Evolutionary conservation across 2,888 invertebrate genomes (phyloP), one percentile per base, ranked within the genome.

Genomic region (Phortica okadai): DNA sequence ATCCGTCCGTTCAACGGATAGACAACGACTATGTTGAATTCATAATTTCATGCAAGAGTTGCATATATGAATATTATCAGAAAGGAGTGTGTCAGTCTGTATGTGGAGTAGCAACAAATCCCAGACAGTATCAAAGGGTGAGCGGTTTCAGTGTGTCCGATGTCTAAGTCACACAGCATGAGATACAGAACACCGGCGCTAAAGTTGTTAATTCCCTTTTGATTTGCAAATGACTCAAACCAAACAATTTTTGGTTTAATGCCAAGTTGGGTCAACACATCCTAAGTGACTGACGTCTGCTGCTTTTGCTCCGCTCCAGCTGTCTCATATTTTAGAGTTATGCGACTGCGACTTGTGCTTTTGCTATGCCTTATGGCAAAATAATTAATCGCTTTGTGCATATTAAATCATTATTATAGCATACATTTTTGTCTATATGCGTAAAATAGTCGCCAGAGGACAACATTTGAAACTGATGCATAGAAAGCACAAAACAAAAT

Each of bases 331-430:
- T 21, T 21, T 21, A 21, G 21, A 21, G 21, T 21, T 45, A 10
- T 8, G 45, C 10, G 45, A 45, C 16, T n/a, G 50, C 42, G 44
- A n/a, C 21, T 7, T 44, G n/a, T 16, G 21, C 44, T 45, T 69
- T 59, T 79, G 77, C 78, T 78, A 78, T 81, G 78, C 79, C 79
- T 80, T 77, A 80, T 80, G 80, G 81, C 81, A 80, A 83, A 83
- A 83, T 84, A 83, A 84, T 84, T 84, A 85, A 83, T 85, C 82
- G 83, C 84, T 85, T 83, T 84, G 82, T 81, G 84, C 80, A 85
- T 84, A 85, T 84, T 84, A 83, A 84, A 84, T 83, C 76, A 81
- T 78, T 76, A 77, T 70, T 74, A 54, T 70, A 70, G 44, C 16
- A 70, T 73, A 59, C n/a, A 42, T 59, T 73, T 62, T n/a, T 59